These are phyloP conservation scores for Calidris pygmaea DNA, from an alignment of 2,113 vertebrate species.

Conservation along the genomic window DNA sequence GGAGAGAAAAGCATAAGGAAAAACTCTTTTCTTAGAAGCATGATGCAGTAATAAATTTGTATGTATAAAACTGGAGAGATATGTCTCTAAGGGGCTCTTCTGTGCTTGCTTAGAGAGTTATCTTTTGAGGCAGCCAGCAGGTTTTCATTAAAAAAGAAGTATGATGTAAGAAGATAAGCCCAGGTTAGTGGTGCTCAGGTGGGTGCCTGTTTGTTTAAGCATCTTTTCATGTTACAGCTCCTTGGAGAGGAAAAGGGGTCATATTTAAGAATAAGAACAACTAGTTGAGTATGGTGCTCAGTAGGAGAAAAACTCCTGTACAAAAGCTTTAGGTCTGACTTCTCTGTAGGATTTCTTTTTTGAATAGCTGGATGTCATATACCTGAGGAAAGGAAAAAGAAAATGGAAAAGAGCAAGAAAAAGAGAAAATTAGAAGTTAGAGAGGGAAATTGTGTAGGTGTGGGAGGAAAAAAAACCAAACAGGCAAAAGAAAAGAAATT, in stretches of 20 bases:
- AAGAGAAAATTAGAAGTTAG: not conserved
- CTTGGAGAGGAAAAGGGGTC: not conserved
- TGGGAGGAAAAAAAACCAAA: not conserved
- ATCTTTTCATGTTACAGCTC: not conserved
- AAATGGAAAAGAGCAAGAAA: not conserved
- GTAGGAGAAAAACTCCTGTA: not conserved
- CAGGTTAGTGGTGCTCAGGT: not conserved
- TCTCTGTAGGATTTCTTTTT: not conserved
- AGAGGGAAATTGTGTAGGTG: not conserved
- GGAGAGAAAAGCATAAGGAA: not conserved
- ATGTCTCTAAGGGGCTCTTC: not conserved
- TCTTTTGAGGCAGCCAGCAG: not conserved
- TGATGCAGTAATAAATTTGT: not conserved
- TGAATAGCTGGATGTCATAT: not conserved
- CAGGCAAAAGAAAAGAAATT: not conserved
- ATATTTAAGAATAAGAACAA: not conserved
- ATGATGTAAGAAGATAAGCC: not conserved
- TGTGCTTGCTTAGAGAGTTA: not conserved
- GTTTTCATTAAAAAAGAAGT: slow-evolving; percentile 3
- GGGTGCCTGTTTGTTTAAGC: not conserved
- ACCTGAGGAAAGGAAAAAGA: not conserved
- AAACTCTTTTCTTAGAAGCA: not conserved
- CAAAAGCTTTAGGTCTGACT: not conserved
- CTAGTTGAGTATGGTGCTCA: not conserved
- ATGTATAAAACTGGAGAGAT: not conserved